phyloP scores from a whole-genome alignment of 2,797 vertebrate genomes.

The Spondyliosoma cantharus region DNA sequence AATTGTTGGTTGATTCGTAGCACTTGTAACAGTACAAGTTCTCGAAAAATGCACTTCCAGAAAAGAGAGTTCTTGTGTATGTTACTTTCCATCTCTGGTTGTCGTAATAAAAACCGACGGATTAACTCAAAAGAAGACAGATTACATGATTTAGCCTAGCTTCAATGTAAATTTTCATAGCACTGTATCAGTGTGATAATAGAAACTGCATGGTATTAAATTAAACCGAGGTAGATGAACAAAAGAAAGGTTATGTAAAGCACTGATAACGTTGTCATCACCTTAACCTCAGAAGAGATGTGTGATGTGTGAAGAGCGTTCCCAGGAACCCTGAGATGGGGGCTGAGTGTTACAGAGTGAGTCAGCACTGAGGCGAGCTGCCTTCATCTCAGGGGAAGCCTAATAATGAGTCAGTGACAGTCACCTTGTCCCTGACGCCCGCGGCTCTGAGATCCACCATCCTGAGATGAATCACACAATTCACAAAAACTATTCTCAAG shows the following conservation, averaged over 20 bases:
- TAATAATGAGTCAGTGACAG: constrained; percentile 53
- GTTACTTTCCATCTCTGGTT: constrained; percentile 57
- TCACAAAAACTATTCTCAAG: constrained; percentile 36
- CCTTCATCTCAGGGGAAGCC: constrained; percentile 54
- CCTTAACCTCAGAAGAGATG: constrained; percentile 34
- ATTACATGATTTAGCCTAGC: constrained; percentile 51
- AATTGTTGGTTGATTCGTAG: not conserved
- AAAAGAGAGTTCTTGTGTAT: constrained; percentile 1
- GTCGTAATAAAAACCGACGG: constrained; percentile 7
- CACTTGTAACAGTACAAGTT: not conserved
- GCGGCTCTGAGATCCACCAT: constrained; percentile 23
- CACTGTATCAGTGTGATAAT: constrained; percentile 78
- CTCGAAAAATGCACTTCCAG: constrained; percentile 1
- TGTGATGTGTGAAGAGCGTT: constrained; percentile 48
- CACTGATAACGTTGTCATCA: constrained; percentile 59
- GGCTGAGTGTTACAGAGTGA: constrained; percentile 55
- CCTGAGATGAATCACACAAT: constrained; percentile 51
- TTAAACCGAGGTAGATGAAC: constrained; percentile 60
- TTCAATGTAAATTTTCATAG: constrained; percentile 63
- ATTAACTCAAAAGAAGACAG: not conserved
- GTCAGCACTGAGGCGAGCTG: constrained; percentile 64
- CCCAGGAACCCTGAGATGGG: constrained; percentile 48
- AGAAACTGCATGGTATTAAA: constrained; percentile 67
- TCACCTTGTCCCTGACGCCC: constrained; percentile 58
- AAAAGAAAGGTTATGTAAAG: constrained; percentile 57